Base-by-base conservation (phyloP, 2,888 invertebrate genomes). In the Callyntrura guangdongensis region DNA sequence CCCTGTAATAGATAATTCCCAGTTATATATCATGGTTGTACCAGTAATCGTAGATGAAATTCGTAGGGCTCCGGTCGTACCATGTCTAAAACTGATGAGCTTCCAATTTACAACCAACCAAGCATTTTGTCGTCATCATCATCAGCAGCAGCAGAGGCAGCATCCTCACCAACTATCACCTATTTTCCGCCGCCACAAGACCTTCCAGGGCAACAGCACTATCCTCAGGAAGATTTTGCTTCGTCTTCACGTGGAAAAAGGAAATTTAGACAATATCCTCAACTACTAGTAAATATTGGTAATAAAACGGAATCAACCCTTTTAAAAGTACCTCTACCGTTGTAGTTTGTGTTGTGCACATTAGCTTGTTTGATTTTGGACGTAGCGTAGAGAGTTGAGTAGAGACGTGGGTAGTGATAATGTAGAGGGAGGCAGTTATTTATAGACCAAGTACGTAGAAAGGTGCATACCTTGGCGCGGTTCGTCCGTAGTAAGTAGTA, bases 261-360 rank as follows among this genome's bases (percentile, higher is more conserved):
- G 85, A 90, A 90, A 90, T 90, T 90, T 90, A 85, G 79, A 8
- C 84, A 84, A 53, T 47, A 79, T 85, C 85, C 84, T 67, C 85
- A 85, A 85, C 79, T 85, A 84, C 67, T 85, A 69, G 89, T 72
- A 53, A 85, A 90, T 85, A 79, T 85, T 69, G 89, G 89, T 90
- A 90, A 81, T 90, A 81, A 89, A 59, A 89, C 11, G 49, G n/a
- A 77, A 77, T 77, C 53, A 25, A 14, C n/a, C 53, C 49, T 77
- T 56, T 77, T 14, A 77, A 77, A 74, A 64, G 64, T 64, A 64
- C 3, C 64, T 22, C 64, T 64, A 36, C 64, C 22, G 20, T 2
- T 17, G n/a, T 4, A n/a, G 69, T 45, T n/a, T 67, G 67, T 20
- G 74, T 74, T 49, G 74, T 20, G 12, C 22, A 49, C 8, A 3